Conservation (phyloP, 2,797 vertebrate genomes). For the Martes flavigula region DNA sequence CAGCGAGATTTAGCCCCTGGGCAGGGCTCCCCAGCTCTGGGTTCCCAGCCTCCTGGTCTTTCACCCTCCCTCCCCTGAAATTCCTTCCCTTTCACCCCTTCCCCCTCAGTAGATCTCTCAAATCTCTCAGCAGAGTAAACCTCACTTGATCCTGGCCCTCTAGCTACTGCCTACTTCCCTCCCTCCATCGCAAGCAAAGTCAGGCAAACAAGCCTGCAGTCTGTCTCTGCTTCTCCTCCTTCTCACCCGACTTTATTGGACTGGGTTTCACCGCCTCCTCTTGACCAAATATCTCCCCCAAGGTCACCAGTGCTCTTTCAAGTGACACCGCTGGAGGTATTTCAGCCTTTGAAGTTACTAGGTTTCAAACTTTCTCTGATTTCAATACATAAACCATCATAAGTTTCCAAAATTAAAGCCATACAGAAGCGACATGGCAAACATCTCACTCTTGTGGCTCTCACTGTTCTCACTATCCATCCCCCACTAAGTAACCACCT, state of each 20-base stretch:
- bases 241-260: not conserved
- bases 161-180: not conserved
- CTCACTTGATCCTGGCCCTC: not conserved
- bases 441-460: not conserved
- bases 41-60: not conserved
- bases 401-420: not conserved
- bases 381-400: not conserved
- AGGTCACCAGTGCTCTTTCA: not conserved
- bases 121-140: not conserved
- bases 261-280: not conserved
- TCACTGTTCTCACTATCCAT: not conserved
- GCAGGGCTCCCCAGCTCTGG: not conserved
- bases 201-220: too few species aligned
- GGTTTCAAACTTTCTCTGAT: not conserved
- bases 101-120: not conserved
- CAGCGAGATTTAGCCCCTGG: not conserved
- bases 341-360: not conserved
- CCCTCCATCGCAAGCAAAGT: not conserved
- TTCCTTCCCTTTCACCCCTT: not conserved
- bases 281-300: not conserved
- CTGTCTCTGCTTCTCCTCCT: not conserved
- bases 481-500: not conserved
- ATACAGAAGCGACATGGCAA: not conserved
- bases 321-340: not conserved
- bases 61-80: not conserved